Evolutionary conservation across 2,113 vertebrate species (phyloP).

Genomic region (Sylvia atricapilla): DNA sequence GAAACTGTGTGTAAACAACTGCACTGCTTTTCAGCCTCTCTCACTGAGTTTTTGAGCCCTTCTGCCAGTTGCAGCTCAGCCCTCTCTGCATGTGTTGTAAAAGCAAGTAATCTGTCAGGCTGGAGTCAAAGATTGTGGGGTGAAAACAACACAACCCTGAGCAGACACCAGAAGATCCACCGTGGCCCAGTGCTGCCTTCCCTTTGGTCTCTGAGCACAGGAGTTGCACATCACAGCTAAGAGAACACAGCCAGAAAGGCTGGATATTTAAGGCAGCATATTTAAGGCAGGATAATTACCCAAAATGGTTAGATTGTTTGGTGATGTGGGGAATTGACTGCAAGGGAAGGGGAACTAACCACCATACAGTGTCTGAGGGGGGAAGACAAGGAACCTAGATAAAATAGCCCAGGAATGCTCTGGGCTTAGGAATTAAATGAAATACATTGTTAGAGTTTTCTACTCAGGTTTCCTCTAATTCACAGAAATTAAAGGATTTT

Average conservation of each 20-base stretch:
- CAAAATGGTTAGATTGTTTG: neutral
- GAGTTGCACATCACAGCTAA: neutral
- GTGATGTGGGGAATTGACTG: neutral
- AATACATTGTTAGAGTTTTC: neutral
- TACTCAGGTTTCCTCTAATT: conserved; percentile 51
- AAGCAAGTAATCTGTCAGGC: neutral
- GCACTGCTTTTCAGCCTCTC: neutral
- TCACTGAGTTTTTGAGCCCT: neutral
- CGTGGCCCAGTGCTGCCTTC: neutral
- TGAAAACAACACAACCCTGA: neutral
- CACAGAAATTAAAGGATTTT: conserved; percentile 15
- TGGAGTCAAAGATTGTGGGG: neutral
- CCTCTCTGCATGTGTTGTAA: neutral
- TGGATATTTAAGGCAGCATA: neutral
- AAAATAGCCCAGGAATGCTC: conserved; percentile 11
- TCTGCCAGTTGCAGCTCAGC: neutral
- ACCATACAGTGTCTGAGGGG: fast-evolving
- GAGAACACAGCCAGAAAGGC: neutral
- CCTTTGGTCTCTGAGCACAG: neutral
- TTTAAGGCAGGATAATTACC: neutral
- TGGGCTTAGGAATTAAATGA: neutral
- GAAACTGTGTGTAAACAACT: neutral
- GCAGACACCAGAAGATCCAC: neutral
- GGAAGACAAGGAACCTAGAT: neutral
- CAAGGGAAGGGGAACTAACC: neutral